Base-by-base conservation (phyloP, 2,113 vertebrate genomes). In the Zapus hudsonius region DNA sequence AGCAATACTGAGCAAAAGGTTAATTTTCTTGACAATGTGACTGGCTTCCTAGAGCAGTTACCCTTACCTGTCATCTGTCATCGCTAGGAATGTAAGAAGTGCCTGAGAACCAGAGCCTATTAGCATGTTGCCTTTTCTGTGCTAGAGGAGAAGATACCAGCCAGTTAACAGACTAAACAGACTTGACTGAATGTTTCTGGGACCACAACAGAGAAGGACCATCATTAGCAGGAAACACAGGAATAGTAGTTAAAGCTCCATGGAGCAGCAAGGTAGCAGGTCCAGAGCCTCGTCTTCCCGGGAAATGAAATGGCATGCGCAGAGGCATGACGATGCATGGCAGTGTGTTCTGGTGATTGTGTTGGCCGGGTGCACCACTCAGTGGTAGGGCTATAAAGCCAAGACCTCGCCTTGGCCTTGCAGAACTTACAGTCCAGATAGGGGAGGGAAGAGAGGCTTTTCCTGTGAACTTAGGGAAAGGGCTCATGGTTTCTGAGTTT, bases 121-220 rank as follows among this genome's bases (percentile, higher is more conserved):
- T 67, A 61, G 76, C 91, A 80, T 79, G 87, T 87, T 59, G 90
- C 89, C 64, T 79, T 87, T 87, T 59, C 87, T 87, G 67, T 38
- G 57, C 89, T 36, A 93, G 38, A 82, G 38, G 42, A n/a, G 88
- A 36, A 23, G 22, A 42, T 47, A 78, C 33, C 36, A 72, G 7
- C 66, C 42, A 5, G 83, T 74, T 29, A 61, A 55, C 42, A 4
- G 20, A 16, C 25, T 42, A 29, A 86, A 23, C 13, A 75, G 72
- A 85, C 16, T 12, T 86, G 69, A 22, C n/a, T 59, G 63, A 64
- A n/a, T 40, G 40, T 25, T 57, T 61, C n/a, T 27, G 64, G 69
- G 69, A 59, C 55, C 82, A 64, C 31, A 7, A 31, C 42, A 52
- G 44, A 70, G 52, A 36, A 42, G 81, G 42, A 10, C 31, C 33